Evolutionary conservation across 35 echinoderm and acorn worm genomes (phyloP).

Genomic region (Apostichopus californicus): DNA sequence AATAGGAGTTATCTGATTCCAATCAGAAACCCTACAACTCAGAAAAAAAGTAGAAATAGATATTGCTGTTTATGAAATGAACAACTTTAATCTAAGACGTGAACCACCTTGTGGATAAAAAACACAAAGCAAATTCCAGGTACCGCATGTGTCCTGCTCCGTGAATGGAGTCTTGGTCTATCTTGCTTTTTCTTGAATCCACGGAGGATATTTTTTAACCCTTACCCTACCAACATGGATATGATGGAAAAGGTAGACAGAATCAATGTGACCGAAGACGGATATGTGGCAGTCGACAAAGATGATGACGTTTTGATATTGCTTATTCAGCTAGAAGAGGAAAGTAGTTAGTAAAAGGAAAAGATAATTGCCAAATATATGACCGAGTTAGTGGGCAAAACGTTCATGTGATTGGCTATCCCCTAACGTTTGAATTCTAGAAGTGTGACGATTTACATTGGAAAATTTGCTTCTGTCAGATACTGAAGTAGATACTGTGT

Average conservation of each 20-base stretch:
- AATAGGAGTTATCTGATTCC: too few species aligned
- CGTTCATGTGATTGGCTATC: not conserved
- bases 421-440: not conserved
- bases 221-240: not conserved
- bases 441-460: not conserved
- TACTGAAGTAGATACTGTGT: too few species aligned
- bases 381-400: not conserved
- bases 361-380: not conserved
- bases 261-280: not conserved
- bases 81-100: not conserved
- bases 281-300: not conserved
- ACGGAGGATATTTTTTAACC: not conserved
- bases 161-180: not conserved
- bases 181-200: not conserved
- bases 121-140: not conserved
- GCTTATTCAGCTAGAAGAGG: not conserved
- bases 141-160: not conserved
- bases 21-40: too few species aligned
- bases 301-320: conserved; percentile 13
- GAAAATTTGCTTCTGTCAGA: too few species aligned
- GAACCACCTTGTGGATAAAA: not conserved
- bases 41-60: not conserved
- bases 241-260: not conserved
- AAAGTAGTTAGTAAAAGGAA: not conserved
- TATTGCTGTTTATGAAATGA: not conserved